These are phyloP conservation scores for Gymnobelideus leadbeateri DNA, from an alignment of 2,113 vertebrate species.

Conservation along the genomic window DNA sequence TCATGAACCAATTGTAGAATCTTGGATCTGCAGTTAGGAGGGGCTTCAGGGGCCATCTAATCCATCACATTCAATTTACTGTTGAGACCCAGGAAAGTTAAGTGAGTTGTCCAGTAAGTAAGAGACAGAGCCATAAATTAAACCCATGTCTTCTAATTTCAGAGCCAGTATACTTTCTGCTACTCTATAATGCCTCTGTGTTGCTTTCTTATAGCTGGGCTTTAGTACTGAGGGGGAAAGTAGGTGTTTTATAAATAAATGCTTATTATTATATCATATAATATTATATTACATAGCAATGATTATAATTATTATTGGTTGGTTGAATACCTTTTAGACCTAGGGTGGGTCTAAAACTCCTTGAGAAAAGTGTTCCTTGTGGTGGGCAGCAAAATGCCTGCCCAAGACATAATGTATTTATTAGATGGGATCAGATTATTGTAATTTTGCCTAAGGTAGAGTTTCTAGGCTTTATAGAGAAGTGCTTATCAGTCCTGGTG, in stretches of 20 bases:
- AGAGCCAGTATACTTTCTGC: background rate
- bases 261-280: background rate
- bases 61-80: background rate
- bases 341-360: background rate
- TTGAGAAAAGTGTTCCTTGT: background rate
- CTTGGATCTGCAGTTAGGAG: background rate
- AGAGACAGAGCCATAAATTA: background rate
- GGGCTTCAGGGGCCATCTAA: background rate
- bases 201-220: background rate
- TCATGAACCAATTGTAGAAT: background rate
- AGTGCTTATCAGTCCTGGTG: background rate
- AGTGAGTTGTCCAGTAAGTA: background rate
- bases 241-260: background rate
- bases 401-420: background rate
- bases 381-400: background rate
- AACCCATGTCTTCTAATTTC: background rate
- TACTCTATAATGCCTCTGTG: background rate
- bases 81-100: background rate
- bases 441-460: background rate
- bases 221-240: no score
- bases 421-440: background rate
- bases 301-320: background rate
- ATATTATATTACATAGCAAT: background rate
- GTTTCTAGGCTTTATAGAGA: constrained; percentile 13
- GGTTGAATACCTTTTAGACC: background rate